A percentile compares a stretch with the other conserved stretches of the same genome.
Evolutionary conservation across 2,113 vertebrate species (phyloP).

Genomic region (Pomatorhinus ruficollis): DNA sequence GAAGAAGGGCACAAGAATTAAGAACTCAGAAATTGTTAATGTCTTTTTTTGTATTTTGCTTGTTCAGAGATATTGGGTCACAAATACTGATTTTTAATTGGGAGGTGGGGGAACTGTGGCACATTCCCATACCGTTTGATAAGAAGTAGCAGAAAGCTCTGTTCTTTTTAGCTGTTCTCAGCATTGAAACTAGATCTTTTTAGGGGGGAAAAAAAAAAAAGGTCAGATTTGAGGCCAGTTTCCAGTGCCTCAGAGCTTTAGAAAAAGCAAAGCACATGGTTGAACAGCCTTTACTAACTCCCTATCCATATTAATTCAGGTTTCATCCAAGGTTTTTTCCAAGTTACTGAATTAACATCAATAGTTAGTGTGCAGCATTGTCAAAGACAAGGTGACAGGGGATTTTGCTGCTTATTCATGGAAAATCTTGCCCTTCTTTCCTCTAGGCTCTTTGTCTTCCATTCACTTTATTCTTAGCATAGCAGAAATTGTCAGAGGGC

Average conservation of each 20-base stretch:
- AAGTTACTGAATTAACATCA: constrained; percentile 27
- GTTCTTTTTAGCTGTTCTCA: neutral
- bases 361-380: neutral
- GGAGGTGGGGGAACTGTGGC: neutral
- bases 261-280: neutral
- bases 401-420: constrained; percentile 13
- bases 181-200: neutral
- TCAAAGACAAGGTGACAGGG: neutral
- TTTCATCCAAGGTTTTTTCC: constrained; percentile 1
- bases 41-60: neutral
- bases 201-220: too few relatives aligned
- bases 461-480: constrained; percentile 11
- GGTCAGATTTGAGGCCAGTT: neutral
- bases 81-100: neutral
- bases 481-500: constrained; percentile 8
- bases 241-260: constrained; percentile 11
- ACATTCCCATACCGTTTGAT: neutral
- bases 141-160: neutral
- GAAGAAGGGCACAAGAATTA: neutral
- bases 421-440: neutral
- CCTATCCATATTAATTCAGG: constrained; percentile 8
- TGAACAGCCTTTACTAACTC: neutral
- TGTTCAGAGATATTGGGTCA: neutral
- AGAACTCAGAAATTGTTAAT: neutral
- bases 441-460: constrained; percentile 1